Evolutionary conservation across 2,797 vertebrate genomes (phyloP), one percentile per base, ranked within the genome.

Genomic region (Dicrostonyx torquatus): DNA sequence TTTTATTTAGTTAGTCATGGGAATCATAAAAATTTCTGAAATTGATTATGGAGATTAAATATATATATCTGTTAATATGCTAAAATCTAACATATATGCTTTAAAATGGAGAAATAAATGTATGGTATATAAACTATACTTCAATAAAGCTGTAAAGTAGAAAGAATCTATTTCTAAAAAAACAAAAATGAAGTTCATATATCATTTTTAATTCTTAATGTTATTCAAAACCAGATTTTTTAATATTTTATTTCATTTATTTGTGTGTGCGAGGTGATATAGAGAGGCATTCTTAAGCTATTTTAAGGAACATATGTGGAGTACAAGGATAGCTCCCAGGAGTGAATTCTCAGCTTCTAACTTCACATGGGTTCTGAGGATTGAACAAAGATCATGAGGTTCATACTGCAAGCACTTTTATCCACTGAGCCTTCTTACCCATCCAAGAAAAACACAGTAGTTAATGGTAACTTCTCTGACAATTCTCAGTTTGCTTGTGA

Each of bases 391-490:
- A 60, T 5, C 37, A 83, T 45, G 8, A 83, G 37, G 24, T 43
- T 62, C 43, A 8, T 8, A 82, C 37, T 31, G 9, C 15, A 45
- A 43, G 37, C 14, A 18, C 79, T 31, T 76, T 76, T 48, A 12
- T 45, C 43, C 43, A 45, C 24, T 76, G 43, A 48, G 43, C 2
- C 73, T 29, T 62, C 58, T 62, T 83, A 26, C 26, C 8, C 24
- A 5, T 31, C 15, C 26, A 83, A 64, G 14, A 6, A 82, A 75
- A 31, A 29, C 58, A 85, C 15, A 43, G 2, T 93, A 86, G 85
- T 91, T 58, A 18, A n/a, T 18, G 18, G 22, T n/a, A n/a, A 76
- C 88, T 93, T 93, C n/a, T 92, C 64, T 91, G 55, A 86, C 40
- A 73, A 45, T 73, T 88, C 29, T 62, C n/a, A 79, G 15, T 45